phyloP scores from a whole-genome alignment of 2,797 vertebrate genomes.

The Sebastes wilsoni region DNA sequence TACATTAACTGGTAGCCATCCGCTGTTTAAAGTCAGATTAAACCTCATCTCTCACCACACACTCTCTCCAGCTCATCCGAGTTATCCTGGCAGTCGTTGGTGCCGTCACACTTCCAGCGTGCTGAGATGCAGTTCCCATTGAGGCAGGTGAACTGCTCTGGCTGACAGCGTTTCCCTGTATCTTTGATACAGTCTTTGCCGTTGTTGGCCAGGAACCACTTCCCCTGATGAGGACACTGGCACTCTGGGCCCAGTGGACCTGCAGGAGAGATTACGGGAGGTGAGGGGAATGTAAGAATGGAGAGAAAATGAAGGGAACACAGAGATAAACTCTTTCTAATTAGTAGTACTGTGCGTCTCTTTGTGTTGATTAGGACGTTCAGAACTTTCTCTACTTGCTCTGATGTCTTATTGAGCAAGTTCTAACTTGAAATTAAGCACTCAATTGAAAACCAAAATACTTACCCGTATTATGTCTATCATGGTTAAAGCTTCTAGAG shows the following conservation, averaged over 20 bases:
- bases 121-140: slow-evolving; percentile 86
- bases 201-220: slow-evolving; percentile 91
- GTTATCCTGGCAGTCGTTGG: slow-evolving; percentile 86
- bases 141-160: slow-evolving; percentile 89
- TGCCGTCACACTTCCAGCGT: slow-evolving; percentile 88
- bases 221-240: slow-evolving; percentile 90
- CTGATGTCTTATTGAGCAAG: neutral
- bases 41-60: slow-evolving; percentile 87
- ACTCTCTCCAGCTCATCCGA: slow-evolving; percentile 92
- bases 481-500: neutral
- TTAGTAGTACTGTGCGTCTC: neutral
- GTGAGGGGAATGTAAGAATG: neutral
- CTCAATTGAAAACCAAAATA: neutral
- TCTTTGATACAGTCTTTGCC: slow-evolving; percentile 90
- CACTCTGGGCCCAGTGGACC: slow-evolving; percentile 93
- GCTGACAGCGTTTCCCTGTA: slow-evolving; percentile 84
- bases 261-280: slow-evolving; percentile 53
- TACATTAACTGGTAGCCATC: neutral
- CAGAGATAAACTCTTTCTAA: slow-evolving; percentile 1
- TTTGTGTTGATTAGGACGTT: neutral
- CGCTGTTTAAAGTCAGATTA: neutral
- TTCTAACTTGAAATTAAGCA: neutral
- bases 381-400: neutral
- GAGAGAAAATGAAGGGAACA: neutral
- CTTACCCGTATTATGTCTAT: neutral